Evolutionary conservation across 1,140 invertebrate species (phyloP), one percentile per base, ranked within the genome.

Genomic region (Aphis gossypii): DNA sequence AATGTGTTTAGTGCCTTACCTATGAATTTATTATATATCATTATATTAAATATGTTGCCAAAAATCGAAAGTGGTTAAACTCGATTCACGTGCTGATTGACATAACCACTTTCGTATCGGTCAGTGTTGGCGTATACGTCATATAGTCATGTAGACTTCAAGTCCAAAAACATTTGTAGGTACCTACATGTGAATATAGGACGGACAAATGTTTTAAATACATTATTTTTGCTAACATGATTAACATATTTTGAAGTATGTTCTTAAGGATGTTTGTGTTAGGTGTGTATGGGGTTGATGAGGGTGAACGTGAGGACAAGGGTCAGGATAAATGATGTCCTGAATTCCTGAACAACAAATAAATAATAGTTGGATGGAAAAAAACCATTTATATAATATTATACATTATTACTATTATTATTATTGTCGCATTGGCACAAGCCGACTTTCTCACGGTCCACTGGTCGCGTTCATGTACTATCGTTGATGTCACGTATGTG

Each of bases 51-150:
- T 87, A n/a, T 44, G 21, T 46, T 82, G 76, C 46, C 91, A 51
- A 92, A 92, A 92, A 92, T 11, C 76, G 91, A 92, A 92, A 92
- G 91, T 92, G 68, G 91, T 92, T 46, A 92, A 83, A 82, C 90
- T 92, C 9, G 68, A 83, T 35, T 92, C 30, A 0, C 30, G 21
- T n/a, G n/a, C 0, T 38, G 56, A 30, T 91, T 60, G 90, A 46
- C 54, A 46, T 60, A 60, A 90, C 21, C 11, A 41, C 38, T 68
- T 90, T 90, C 56, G 51, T 25, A 51, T 23, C 41, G 20, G 21
- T 9, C n/a, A 76, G 30, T 18, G 30, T 76, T 76, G 60, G 60
- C 11, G 11, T 30, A n/a, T 18, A 14, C 60, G 11, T 56, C 7
- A 0, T 54, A 8, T 68, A n/a, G 11, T n/a, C 60, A 14, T 30